Base-by-base conservation (phyloP, 2,113 vertebrate genomes). In the Caracal caracal region DNA sequence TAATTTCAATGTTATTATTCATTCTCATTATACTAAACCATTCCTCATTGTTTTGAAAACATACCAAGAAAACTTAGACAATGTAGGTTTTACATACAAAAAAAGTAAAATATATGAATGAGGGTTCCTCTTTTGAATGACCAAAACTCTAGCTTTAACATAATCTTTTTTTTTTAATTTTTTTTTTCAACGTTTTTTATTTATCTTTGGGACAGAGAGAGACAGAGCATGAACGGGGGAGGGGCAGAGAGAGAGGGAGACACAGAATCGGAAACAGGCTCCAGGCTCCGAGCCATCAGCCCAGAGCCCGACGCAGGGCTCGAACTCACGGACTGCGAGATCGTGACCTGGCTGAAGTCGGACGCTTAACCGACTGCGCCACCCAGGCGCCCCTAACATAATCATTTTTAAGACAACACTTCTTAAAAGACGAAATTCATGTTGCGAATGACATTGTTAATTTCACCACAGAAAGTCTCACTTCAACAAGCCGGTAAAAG, bases 71-170 rank as follows among this genome's bases (percentile, higher is more conserved):
- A 94, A 24, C 13, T 90, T 28, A 90, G 37, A 71, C 2, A 65
- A 51, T 61, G 5, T 4, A 71, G 59, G 35, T 3, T 35, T 24
- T 43, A 33, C 0, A 56, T 4, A 20, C 1, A 33, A 85, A 85
- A 85, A 85, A 78, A 15, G 10, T 76, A 75, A 43, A n/a, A 59
- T 73, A 30, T 73, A 84, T 9, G 11, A 88, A 4, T 51, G 22
- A 95, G 10, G 76, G 88, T 73, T 87, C 5, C 8, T 90, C 11
- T n/a, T 90, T 94, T 68, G 43, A 93, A 95, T 78, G 28, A 80
- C 61, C 20, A 82, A 37, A 40, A 87, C 3, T 30, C 22, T 86
- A 56, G 30, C n/a, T 76, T 81, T 71, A 43, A 78, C 11, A 90
- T 12, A 96, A n/a, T 66, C 1, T n/a, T n/a, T n/a, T n/a, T 79